Conservation (phyloP, 92 coral and sea anemone genomes). For the Zoanthus sansibaricus region DNA sequence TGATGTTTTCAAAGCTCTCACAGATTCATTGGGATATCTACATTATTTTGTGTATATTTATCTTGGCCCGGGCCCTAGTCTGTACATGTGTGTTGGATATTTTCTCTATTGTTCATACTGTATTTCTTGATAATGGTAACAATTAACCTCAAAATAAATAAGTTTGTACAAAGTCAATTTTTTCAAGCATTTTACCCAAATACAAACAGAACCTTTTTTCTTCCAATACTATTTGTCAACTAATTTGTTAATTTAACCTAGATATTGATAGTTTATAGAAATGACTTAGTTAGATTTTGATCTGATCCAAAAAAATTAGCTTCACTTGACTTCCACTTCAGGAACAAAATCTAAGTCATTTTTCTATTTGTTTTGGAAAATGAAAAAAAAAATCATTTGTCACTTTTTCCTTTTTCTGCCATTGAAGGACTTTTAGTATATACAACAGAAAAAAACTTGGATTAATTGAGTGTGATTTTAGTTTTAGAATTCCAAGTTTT, state of each 20-base stretch:
- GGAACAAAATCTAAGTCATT: not conserved
- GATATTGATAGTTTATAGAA: no score
- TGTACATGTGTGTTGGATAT: slow-evolving; percentile 22
- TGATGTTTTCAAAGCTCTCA: slow-evolving; percentile 18
- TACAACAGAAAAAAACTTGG: no score
- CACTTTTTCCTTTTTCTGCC: no score
- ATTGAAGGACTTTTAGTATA: no score
- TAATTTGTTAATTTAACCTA: no score
- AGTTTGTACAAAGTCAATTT: slow-evolving; percentile 34
- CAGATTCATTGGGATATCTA: not conserved
- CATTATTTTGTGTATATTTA: not conserved
- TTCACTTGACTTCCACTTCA: not conserved
- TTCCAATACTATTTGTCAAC: not conserved
- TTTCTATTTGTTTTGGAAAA: not conserved
- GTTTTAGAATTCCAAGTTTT: no score
- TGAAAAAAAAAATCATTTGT: no score
- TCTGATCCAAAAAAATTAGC: not conserved
- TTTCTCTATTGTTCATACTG: not conserved
- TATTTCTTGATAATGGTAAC: slow-evolving; percentile 2
- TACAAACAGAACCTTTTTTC: not conserved
- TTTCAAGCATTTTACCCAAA: slow-evolving; percentile 10
- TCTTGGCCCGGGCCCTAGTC: not conserved
- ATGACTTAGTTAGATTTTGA: no score
- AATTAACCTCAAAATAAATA: slow-evolving; percentile 39
- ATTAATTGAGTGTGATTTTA: no score